Base-by-base conservation (phyloP, 2,888 invertebrate species). In the Limnephilus marmoratus region DNA sequence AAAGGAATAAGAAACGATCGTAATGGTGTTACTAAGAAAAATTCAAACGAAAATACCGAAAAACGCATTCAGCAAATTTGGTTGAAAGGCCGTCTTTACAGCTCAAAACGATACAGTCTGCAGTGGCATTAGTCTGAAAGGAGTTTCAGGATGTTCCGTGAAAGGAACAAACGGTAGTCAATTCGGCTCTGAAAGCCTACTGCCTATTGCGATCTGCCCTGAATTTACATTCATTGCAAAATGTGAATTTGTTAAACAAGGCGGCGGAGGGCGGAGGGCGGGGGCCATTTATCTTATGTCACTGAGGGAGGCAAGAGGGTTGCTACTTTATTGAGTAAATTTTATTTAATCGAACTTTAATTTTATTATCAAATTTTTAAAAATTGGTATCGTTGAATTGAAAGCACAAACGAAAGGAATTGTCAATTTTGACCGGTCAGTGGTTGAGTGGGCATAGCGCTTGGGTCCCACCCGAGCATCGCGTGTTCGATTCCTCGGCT, bases 161-260 rank as follows among this genome's bases (percentile, higher is more conserved):
- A 45, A 83, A 86, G 86, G 86, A 86, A 86, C 86, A 86, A 86
- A 45, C 86, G 86, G 45, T 29, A 86, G 45, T 86, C 86, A 49
- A 86, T 49, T 86, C 86, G 45, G 86, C 24, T 37, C 86, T 86
- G 86, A 86, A 86, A 86, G 86, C 86, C 86, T 45, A 45, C 86
- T 13, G 29, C 41, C 86, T 29, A 45, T 49, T 13, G 29, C 41
- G 45, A 86, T 86, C 45, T 37, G 41, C 45, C 45, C 37, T 45
- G 45, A 86, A 86, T 86, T 86, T 86, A 86, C 86, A 86, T 86
- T 86, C 86, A 86, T 86, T 86, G 86, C 86, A 86, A 86, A 86
- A 86, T 86, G 86, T 86, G 86, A 86, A 86, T 86, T 86, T 86
- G 86, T 86, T 86, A 86, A 86, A 86, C 86, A 86, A 86, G 45